A percentile compares a stretch with the other conserved stretches of the same genome.
phyloP scores from a whole-genome alignment of 30 jellyfish, hydroid and myxozoan species.

The Haliclystus octoradiatus region DNA sequence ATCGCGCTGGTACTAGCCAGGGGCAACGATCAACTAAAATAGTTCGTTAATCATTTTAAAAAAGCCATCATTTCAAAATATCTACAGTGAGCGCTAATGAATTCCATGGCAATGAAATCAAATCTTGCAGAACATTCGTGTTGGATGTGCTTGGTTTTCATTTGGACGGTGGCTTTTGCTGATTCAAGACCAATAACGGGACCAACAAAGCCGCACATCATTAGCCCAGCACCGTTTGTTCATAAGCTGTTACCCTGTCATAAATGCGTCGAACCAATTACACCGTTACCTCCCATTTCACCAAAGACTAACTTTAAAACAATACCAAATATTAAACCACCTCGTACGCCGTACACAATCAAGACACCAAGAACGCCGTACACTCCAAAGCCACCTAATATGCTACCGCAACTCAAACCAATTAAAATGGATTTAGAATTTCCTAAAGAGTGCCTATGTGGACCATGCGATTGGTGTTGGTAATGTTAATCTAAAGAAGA shows the following conservation, averaged over 20 bases:
- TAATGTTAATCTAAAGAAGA: no score
- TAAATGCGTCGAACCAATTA: neutral
- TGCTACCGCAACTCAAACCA: neutral
- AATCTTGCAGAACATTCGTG: no score
- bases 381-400: neutral
- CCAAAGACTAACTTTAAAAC: neutral
- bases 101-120: no score
- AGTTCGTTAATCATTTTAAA: no score
- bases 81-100: no score
- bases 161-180: no score
- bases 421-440: neutral
- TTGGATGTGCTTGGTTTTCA: no score
- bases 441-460: neutral
- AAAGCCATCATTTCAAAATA: no score
- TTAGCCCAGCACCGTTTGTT: neutral
- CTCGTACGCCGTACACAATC: neutral
- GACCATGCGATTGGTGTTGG: slow-evolving; percentile 1
- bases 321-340: neutral
- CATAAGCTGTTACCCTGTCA: neutral
- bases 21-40: no score
- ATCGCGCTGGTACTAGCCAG: no score
- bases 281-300: neutral
- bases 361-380: neutral
- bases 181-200: no score
- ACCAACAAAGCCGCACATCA: neutral